Evolutionary conservation across 2,113 vertebrate genomes (phyloP).

Genomic region (Cichladusa arquata): DNA sequence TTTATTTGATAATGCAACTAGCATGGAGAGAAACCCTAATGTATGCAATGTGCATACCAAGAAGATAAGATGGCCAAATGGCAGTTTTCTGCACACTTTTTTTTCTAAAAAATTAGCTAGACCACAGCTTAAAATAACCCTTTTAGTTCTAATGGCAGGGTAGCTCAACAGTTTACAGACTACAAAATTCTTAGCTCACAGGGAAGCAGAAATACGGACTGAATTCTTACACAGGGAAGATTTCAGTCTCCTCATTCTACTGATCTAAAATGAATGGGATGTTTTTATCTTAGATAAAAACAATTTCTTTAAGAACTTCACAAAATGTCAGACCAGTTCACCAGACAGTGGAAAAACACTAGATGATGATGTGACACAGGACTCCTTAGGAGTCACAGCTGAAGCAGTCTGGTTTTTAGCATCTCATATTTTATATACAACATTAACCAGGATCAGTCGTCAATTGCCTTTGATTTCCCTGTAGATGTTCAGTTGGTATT

Average conservation of each 20-base stretch:
- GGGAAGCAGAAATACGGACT: not conserved
- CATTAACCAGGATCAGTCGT: not conserved
- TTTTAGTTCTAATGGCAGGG: not conserved
- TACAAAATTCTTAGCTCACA: not conserved
- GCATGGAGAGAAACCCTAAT: not conserved
- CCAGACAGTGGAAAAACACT: not conserved
- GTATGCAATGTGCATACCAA: not conserved
- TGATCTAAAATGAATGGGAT: not conserved
- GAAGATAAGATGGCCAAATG: not conserved
- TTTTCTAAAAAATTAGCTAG: not conserved
- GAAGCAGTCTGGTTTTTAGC: not conserved
- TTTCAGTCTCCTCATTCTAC: not conserved
- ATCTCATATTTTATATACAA: not conserved
- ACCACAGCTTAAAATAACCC: not conserved
- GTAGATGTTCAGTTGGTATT: conserved; percentile 40
- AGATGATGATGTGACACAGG: not conserved
- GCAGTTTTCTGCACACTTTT: not conserved
- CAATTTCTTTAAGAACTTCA: not conserved
- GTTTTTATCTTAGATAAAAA: not conserved
- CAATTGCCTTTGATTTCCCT: not conserved
- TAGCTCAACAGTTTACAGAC: not conserved
- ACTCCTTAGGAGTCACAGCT: not conserved
- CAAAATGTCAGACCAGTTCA: not conserved
- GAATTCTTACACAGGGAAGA: not conserved
- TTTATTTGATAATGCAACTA: not conserved